A percentile compares a stretch with the other conserved stretches of the same genome.
Evolutionary conservation across 2,797 vertebrate species (phyloP).

Genomic region (Acanthis flammea): DNA sequence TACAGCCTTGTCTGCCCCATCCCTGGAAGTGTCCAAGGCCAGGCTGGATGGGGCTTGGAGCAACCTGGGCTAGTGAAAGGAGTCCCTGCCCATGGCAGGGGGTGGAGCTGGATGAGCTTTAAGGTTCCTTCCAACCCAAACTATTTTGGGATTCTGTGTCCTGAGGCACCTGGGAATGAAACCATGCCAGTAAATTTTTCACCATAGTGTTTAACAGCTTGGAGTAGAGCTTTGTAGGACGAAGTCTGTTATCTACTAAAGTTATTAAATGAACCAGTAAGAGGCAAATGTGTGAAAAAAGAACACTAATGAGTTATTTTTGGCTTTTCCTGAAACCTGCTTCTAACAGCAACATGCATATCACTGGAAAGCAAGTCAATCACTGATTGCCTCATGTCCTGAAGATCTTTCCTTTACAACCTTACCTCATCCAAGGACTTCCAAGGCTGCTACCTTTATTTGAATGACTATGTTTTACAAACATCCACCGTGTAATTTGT

Average conservation of each 20-base stretch:
- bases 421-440: background rate
- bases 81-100: background rate
- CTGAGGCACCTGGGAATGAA: background rate
- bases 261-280: background rate
- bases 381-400: background rate
- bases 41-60: background rate
- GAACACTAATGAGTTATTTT: background rate
- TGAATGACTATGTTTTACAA: constrained; percentile 24
- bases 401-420: background rate
- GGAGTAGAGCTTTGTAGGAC: background rate
- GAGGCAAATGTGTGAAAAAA: background rate
- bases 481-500: constrained; percentile 27
- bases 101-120: background rate
- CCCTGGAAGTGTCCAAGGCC: background rate
- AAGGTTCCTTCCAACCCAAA: background rate
- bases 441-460: constrained; percentile 5
- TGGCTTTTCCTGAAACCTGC: constrained; percentile 3
- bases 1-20: background rate
- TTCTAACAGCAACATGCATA: background rate
- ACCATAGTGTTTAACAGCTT: background rate
- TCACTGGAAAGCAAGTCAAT: background rate
- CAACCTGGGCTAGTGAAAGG: rapidly evolving
- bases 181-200: background rate
- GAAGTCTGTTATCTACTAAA: background rate
- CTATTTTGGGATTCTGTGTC: background rate